Evolutionary conservation across 2,888 invertebrate genomes (phyloP).

Genomic region (Lasioglossum malachurum): DNA sequence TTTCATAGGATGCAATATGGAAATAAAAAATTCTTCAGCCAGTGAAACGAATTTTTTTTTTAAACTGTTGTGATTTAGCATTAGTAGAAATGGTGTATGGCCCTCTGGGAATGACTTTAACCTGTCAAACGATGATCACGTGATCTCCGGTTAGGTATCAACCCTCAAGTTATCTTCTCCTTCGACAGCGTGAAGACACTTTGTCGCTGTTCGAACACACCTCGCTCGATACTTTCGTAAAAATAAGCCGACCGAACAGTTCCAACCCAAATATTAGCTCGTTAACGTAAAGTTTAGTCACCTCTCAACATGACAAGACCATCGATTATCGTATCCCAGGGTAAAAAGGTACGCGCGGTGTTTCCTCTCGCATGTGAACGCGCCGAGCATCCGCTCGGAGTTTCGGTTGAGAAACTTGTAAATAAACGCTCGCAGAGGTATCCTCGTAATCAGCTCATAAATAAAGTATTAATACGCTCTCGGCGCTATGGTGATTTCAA

Average conservation of each 20-base stretch:
- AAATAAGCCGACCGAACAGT: constrained; percentile 34
- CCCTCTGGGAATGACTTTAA: constrained; percentile 9
- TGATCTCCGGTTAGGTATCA: constrained; percentile 20
- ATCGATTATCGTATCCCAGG: constrained; percentile 2
- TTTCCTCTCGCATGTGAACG: not conserved
- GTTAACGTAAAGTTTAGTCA: constrained; percentile 66
- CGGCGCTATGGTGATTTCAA: not conserved
- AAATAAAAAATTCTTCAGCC: too few species aligned
- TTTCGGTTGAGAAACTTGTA: not conserved
- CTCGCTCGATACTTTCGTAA: constrained; percentile 23
- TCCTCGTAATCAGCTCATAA: not conserved
- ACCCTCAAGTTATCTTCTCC: constrained; percentile 32
- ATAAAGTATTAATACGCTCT: constrained; percentile 14
- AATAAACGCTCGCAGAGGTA: not conserved
- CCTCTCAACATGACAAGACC: constrained; percentile 50
- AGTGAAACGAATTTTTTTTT: not conserved
- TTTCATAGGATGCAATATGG: too few species aligned
- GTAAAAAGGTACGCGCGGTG: not conserved
- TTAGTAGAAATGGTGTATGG: not conserved
- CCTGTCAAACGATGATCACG: constrained; percentile 3
- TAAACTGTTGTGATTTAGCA: not conserved
- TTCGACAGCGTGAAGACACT: constrained; percentile 43
- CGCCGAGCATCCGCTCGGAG: not conserved
- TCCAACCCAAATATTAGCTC: constrained; percentile 65
- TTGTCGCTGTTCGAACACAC: constrained; percentile 34